Conservation (phyloP, 1,140 invertebrate species). For the Drosophila kikkawai region DNA sequence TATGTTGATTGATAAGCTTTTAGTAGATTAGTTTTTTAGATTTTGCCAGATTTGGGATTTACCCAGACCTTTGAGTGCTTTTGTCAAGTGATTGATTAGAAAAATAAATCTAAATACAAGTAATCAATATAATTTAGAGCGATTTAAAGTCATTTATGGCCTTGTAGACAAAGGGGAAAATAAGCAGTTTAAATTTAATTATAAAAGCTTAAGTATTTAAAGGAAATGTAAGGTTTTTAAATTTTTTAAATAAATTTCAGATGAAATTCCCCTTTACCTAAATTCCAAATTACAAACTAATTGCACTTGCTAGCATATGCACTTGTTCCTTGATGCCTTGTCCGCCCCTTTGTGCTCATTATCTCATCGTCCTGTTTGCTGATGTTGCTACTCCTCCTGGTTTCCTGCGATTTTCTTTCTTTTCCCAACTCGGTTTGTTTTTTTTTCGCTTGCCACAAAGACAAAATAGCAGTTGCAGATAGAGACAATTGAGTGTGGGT, state of each 20-base stretch:
- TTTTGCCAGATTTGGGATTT: conserved; percentile 3
- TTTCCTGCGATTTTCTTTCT: conserved; percentile 8
- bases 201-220: not conserved
- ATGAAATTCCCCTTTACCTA: not conserved
- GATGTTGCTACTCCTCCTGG: conserved; percentile 6
- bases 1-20: conserved; percentile 23
- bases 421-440: not conserved
- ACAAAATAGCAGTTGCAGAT: conserved; percentile 29
- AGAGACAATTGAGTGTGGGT: conserved; percentile 31
- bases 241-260: not conserved
- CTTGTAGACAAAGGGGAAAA: not conserved
- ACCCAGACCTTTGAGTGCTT: conserved; percentile 3
- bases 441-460: conserved; percentile 16
- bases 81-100: conserved; percentile 8
- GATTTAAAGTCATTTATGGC: not conserved
- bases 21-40: conserved; percentile 4
- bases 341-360: conserved; percentile 28
- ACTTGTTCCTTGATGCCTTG: not conserved
- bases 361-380: conserved; percentile 25
- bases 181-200: too few relatives aligned
- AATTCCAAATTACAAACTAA: conserved; percentile 15
- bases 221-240: not conserved
- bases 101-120: conserved; percentile 6
- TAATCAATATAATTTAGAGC: not conserved
- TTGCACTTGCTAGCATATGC: conserved; percentile 4